phyloP scores from a whole-genome alignment of 2,113 vertebrate species.

The Entelurus aequoreus region DNA sequence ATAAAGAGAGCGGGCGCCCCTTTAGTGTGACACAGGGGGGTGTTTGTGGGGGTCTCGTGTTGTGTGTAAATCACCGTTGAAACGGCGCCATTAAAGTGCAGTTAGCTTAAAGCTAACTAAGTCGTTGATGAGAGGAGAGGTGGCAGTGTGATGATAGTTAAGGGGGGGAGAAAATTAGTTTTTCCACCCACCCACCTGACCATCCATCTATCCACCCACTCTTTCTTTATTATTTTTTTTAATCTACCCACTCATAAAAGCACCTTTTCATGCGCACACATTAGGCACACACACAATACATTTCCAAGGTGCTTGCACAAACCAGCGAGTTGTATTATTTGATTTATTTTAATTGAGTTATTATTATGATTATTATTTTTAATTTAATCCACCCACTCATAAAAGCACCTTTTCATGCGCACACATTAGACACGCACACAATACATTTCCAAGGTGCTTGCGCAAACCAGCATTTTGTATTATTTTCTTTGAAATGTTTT shows the following conservation, averaged over 20 bases:
- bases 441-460: too few relatives aligned
- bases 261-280: neutral
- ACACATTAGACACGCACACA: too few relatives aligned
- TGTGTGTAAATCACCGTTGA: neutral
- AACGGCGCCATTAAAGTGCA: neutral
- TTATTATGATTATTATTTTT: too few relatives aligned
- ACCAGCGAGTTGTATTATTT: neutral
- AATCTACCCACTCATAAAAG: neutral
- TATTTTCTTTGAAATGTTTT: too few relatives aligned
- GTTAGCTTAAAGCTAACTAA: slow-evolving; percentile 2
- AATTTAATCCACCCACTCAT: too few relatives aligned
- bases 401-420: too few relatives aligned
- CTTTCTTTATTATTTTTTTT: too few relatives aligned
- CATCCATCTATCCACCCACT: neutral
- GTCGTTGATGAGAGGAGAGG: neutral
- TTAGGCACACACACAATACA: neutral
- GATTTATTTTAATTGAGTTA: too few relatives aligned
- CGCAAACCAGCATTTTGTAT: too few relatives aligned
- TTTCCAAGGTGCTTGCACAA: too few relatives aligned
- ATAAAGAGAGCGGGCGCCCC: neutral
- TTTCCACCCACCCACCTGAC: neutral
- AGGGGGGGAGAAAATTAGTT: neutral
- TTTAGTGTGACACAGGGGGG: neutral
- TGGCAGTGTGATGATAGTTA: neutral
- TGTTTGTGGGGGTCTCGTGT: neutral